Conservation (phyloP, 2,113 vertebrate genomes). For the Spea multiplicata region DNA sequence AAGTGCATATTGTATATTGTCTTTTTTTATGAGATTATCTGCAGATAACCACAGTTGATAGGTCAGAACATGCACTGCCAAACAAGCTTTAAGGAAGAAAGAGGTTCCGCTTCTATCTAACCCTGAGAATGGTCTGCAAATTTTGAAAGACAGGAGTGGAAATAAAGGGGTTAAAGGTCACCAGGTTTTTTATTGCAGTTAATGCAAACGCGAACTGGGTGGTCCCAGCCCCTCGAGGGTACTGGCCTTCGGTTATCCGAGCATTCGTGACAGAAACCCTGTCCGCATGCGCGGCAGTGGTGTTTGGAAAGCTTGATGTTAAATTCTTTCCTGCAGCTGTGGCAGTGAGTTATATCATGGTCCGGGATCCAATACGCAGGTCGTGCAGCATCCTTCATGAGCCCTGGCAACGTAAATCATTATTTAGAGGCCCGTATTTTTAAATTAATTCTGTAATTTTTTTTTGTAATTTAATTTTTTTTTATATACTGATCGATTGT, state of each 20-base stretch:
- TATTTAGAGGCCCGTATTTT: too few species aligned
- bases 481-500: too few species aligned
- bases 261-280: conserved; percentile 93
- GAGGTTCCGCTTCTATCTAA: conserved; percentile 64
- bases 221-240: conserved; percentile 95
- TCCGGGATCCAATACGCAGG: conserved; percentile 97
- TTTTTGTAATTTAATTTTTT: too few species aligned
- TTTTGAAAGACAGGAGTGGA: conserved; percentile 63
- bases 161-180: conserved; percentile 83
- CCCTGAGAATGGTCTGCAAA: conserved; percentile 77
- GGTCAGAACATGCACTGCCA: conserved; percentile 64
- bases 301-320: conserved; percentile 91
- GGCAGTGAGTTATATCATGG: conserved; percentile 90
- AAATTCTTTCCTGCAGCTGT: conserved; percentile 88
- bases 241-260: conserved; percentile 86
- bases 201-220: conserved; percentile 91
- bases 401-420: conserved; percentile 66
- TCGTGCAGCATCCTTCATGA: conserved; percentile 92
- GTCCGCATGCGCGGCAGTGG: conserved; percentile 95
- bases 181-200: conserved; percentile 91
- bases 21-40: too few species aligned
- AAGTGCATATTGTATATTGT: conserved; percentile 30
- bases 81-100: conserved; percentile 57
- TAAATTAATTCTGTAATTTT: too few species aligned
- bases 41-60: conserved; percentile 34